These are phyloP conservation scores for Brenthis ino DNA, from an alignment of 2,888 invertebrate species.

Conservation along the genomic window DNA sequence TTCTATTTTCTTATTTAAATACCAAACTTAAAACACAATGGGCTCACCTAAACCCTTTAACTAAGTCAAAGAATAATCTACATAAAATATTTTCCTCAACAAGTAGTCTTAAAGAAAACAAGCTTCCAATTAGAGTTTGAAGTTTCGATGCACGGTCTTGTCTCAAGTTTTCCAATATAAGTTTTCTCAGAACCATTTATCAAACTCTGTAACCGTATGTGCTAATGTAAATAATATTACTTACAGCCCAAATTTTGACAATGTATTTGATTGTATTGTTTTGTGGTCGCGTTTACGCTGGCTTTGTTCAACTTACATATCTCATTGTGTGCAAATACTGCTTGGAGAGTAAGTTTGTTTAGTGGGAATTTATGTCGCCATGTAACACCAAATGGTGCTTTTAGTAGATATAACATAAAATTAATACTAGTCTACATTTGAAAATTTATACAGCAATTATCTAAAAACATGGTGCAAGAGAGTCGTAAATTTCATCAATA, in stretches of 20 bases:
- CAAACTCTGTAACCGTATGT: constrained; percentile 32
- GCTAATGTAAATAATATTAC: constrained; percentile 27
- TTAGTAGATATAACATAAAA: too few relatives aligned
- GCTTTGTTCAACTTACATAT: neutral
- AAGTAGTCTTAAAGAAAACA: constrained; percentile 20
- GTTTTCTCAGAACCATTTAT: constrained; percentile 39
- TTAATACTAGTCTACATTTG: too few relatives aligned
- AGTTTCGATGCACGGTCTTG: constrained; percentile 35
- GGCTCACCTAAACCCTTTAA: too few relatives aligned
- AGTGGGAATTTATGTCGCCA: too few relatives aligned
- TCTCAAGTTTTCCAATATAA: constrained; percentile 44
- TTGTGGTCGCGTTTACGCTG: neutral
- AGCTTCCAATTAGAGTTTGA: constrained; percentile 30
- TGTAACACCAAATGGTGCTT: too few relatives aligned
- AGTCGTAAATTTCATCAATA: too few relatives aligned
- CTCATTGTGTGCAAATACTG: neutral
- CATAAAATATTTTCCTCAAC: constrained; percentile 3
- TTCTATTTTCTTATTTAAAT: neutral
- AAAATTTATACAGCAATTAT: too few relatives aligned
- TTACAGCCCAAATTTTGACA: constrained; percentile 13
- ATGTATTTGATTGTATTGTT: constrained; percentile 13
- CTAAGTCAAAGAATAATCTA: too few relatives aligned
- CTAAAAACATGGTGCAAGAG: too few relatives aligned
- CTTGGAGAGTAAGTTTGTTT: too few relatives aligned
- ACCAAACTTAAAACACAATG: neutral